Evolutionary conservation across 2,888 invertebrate species (phyloP).

Genomic region (Agriopis marginaria): DNA sequence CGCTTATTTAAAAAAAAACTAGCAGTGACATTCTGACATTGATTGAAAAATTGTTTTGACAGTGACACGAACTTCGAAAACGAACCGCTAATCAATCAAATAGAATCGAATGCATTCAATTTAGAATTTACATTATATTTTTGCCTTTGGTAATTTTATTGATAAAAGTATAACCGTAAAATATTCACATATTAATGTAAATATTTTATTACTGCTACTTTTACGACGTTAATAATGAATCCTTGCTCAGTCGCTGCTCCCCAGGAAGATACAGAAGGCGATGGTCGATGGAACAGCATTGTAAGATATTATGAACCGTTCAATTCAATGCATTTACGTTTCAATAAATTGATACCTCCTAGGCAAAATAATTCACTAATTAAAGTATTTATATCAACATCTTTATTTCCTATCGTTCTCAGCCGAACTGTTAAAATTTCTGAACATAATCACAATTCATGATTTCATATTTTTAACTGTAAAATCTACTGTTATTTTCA

Average conservation of each 20-base stretch:
- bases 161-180: neutral
- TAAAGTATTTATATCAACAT: neutral
- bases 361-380: neutral
- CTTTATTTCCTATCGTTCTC: neutral
- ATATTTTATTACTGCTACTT: neutral
- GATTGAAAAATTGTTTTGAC: neutral
- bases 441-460: neutral
- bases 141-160: neutral
- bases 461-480: constrained; percentile 25
- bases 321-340: constrained; percentile 14
- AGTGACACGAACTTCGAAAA: neutral
- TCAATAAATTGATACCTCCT: constrained; percentile 8
- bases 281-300: constrained; percentile 94
- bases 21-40: neutral
- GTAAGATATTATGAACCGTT: constrained; percentile 63
- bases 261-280: constrained; percentile 92
- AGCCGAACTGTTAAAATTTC: neutral
- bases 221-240: constrained; percentile 85
- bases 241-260: constrained; percentile 90
- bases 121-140: too few relatives aligned
- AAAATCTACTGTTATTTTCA: constrained; percentile 71
- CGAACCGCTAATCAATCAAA: neutral
- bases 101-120: neutral
- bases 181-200: constrained; percentile 10
- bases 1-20: neutral